A percentile compares a stretch with the other conserved stretches of the same genome.
Conservation (phyloP, 2,888 invertebrate species). For the Ichneumoninae sp. region DNA sequence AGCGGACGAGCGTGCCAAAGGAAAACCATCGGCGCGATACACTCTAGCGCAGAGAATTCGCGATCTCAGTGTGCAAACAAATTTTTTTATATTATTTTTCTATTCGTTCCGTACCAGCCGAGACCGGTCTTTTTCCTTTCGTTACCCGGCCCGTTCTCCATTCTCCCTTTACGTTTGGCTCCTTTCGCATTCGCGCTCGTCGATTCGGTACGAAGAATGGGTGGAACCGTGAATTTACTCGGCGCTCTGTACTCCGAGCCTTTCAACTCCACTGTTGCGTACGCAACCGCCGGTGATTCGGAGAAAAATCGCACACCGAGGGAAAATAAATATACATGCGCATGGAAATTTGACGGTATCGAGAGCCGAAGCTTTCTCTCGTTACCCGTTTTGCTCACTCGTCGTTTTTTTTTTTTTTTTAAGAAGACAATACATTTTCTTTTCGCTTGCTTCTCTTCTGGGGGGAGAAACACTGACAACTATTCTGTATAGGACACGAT, state of each 20-base stretch:
- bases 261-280: background rate
- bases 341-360: background rate
- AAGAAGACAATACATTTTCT: background rate
- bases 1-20: slow-evolving; percentile 33
- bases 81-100: background rate
- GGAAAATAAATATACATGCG: background rate
- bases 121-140: background rate
- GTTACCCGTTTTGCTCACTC: background rate
- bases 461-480: background rate
- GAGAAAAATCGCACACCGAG: background rate
- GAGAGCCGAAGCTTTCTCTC: background rate
- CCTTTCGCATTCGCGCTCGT: background rate
- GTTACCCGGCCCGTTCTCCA: background rate
- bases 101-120: background rate
- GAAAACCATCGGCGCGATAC: slow-evolving; percentile 19
- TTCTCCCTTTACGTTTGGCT: slow-evolving; percentile 4
- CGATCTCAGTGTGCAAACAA: slow-evolving; percentile 2
- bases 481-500: background rate
- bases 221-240: background rate
- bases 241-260: background rate
- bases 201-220: background rate
- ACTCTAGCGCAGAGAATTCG: slow-evolving; percentile 7
- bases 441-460: background rate
- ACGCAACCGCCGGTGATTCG: background rate
- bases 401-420: background rate